Conservation (phyloP, 2,113 vertebrate genomes). For the Emydura subglobosa region DNA sequence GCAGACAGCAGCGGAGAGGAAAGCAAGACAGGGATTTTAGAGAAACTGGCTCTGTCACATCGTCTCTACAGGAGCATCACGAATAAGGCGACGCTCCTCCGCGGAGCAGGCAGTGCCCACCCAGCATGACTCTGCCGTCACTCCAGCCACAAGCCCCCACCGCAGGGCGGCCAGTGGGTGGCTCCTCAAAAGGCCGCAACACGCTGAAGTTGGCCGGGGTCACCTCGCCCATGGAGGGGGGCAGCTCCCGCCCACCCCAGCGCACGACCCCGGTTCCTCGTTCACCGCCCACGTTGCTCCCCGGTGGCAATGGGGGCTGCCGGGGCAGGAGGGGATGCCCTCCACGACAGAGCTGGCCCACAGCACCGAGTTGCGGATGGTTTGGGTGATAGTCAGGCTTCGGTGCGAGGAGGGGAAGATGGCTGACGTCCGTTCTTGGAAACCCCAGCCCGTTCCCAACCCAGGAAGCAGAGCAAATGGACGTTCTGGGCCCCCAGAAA, state of each 20-base stretch:
- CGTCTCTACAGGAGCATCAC: fast-evolving
- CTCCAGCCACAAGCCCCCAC: too few species aligned
- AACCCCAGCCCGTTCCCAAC: neutral
- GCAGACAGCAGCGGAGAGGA: neutral
- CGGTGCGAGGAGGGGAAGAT: neutral
- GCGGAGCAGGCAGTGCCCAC: neutral
- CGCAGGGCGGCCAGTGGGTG: neutral
- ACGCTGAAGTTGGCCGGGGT: too few species aligned
- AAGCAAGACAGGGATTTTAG: neutral
- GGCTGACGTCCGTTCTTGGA: neutral
- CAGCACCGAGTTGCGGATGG: neutral
- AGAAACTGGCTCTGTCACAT: neutral
- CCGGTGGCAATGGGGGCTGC: too few species aligned
- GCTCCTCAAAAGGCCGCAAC: neutral
- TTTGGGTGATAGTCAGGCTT: neutral
- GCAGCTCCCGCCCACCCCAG: too few species aligned
- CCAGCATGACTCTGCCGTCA: too few species aligned
- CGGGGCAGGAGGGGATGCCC: neutral
- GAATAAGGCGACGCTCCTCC: neutral
- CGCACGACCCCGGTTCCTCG: neutral
- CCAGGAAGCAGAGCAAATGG: neutral
- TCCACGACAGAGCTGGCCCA: neutral
- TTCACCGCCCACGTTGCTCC: neutral
- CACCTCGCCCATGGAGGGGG: neutral
- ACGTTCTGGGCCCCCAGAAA: neutral